Percentiles rank a stretch among this genome's conserved stretches.
Evolutionary conservation across 2,797 vertebrate genomes (phyloP).

Genomic region (Typhlichthys subterraneus): DNA sequence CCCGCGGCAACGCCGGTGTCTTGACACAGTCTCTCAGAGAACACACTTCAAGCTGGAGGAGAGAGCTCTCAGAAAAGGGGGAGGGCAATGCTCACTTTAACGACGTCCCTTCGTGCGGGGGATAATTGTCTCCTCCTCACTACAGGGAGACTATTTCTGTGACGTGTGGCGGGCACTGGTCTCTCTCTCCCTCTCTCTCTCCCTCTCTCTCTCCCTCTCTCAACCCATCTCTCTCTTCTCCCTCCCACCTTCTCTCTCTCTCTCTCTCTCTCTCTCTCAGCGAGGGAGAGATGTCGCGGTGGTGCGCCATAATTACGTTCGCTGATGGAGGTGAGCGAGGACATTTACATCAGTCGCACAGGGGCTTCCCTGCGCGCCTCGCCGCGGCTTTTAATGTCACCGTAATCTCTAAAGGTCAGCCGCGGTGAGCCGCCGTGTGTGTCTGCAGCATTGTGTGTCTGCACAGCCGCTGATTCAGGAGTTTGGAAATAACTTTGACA

Average conservation of each 20-base stretch:
- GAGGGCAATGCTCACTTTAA: slow-evolving; percentile 43
- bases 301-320: slow-evolving; percentile 80
- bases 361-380: slow-evolving; percentile 45
- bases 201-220: slow-evolving; percentile 9
- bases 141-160: slow-evolving; percentile 59
- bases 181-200: slow-evolving; percentile 43
- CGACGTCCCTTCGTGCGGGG: slow-evolving; percentile 43
- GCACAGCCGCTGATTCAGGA: slow-evolving; percentile 64
- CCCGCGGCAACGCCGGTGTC: no score
- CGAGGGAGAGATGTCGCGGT: slow-evolving; percentile 60
- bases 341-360: slow-evolving; percentile 72
- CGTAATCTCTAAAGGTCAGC: slow-evolving; percentile 76
- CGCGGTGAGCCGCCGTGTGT: slow-evolving; percentile 38
- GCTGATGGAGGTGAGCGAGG: slow-evolving; percentile 78
- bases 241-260: no score
- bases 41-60: no score
- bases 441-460: slow-evolving; percentile 54
- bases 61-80: slow-evolving; percentile 5
- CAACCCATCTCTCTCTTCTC: no score
- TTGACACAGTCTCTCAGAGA: no score
- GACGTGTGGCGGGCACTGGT: slow-evolving; percentile 64
- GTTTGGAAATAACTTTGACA: slow-evolving; percentile 69
- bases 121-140: slow-evolving; percentile 72
- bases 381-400: slow-evolving; percentile 72
- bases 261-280: slow-evolving; percentile 31